Evolutionary conservation across 2,113 vertebrate genomes (phyloP), one percentile per base, ranked within the genome.

Genomic region (Oryzias curvinotus): DNA sequence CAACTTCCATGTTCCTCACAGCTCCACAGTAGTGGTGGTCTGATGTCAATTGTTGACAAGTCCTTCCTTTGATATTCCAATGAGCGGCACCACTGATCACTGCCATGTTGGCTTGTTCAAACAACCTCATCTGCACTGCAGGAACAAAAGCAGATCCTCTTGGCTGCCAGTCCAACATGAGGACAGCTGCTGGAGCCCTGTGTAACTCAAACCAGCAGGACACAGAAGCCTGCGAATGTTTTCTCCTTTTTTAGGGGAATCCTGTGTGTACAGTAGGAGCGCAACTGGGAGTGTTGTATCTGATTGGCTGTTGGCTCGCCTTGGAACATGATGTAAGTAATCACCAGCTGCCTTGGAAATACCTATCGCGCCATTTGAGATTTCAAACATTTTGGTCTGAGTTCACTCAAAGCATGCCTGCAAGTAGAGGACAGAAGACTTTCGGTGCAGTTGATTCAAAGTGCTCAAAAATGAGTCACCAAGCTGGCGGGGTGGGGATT

Each of bases 301-400:
- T 84, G 88, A 89, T 85, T 71, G 86, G 85, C 75, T 21, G 25
- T 55, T 66, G 73, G 48, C 73, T 77, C 16, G 13, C 15, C 55
- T 80, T 88, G 90, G 82, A 90, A 83, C 69, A 25, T 73, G 81
- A 89, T 90, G 78, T 71, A 72, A 83, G 72, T 71, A 85, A 86
- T 84, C 69, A 76, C 53, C 57, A 47, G 36, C 19, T 65, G 47
- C 63, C 77, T 90, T 89, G 86, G 83, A 90, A 89, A 87, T 79
- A 75, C 36, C 66, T 44, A 75, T 86, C 45, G 68, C 72, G 68
- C 53, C 75, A 88, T 91, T 90, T 88, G 84, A 75, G 82, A 86
- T 87, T 86, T 84, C 74, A 88, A 91, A 85, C 77, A 89, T 85
- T 71, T 67, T 16, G 21, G 58, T 80, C 63, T 71, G 57, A 21